Evolutionary conservation across 1,140 invertebrate genomes (phyloP), one percentile per base, ranked within the genome.

Genomic region (Oppia nitens): DNA sequence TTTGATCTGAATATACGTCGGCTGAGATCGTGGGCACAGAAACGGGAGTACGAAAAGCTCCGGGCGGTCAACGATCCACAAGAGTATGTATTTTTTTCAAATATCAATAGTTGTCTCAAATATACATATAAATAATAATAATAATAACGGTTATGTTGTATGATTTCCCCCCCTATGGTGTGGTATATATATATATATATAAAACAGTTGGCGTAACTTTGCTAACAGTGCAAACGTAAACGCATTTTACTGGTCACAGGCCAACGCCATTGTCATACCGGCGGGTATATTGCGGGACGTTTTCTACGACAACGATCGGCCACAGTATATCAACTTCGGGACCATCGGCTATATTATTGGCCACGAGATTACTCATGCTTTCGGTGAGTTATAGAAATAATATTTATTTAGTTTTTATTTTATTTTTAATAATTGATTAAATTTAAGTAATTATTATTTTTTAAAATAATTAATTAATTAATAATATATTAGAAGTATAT

Each of bases 271-370:
- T 66, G 84, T 84, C 70, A 87, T 91, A 70, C 88, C 89, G 0
- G 87, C 88, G 60, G 88, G 87, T 58, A 88, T 92, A 63, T 75
- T 93, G 2, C 86, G 90, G 76, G 86, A 85, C n/a, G 77, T 82
- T 21, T 93, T 92, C 74, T 93, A 88, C 70, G 80, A 78, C 50
- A 80, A 81, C 25, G 79, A 87, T 55, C 78, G 85, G 21, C 89
- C 89, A 2, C 81, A 80, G 62, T 74, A 91, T 64, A 82, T 93
- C 29, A 67, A 67, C 51, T 67, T 63, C 56, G 66, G 66, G 21
- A 64, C 60, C 0, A 67, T 67, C 28, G 66, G 66, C 12, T 65
- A 59, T 48, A 64, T 67, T 0, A 67, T 67, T 57, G 66, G 66
- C 20, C 66, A 67, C 28, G 66, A 67, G 53, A 75, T 76, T n/a